Base-by-base conservation (phyloP, 1,140 invertebrate genomes). In the Drosophila trapezifrons region DNA sequence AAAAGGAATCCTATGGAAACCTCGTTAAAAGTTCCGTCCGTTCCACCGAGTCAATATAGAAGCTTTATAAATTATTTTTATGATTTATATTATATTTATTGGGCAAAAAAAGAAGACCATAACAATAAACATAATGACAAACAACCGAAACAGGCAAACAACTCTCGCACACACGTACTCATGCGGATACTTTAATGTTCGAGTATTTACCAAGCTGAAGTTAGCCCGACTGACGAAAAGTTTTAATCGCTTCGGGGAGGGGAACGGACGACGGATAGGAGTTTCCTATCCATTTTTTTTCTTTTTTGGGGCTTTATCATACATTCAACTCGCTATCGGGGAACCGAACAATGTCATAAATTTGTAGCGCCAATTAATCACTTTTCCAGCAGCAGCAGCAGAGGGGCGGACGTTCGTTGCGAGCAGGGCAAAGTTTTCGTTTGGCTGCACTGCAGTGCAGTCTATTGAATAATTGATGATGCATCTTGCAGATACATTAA, bases 361-460 rank as follows among this genome's bases (percentile, higher is more conserved):
- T 87, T 87, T 89, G 84, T 87, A 84, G 84, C 80, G 84, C 84
- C 84, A 87, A 87, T 87, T 87, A 89, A 87, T 87, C 76, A 84
- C 86, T 87, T 70, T 60, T 49, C 54, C 64, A 45, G 64, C 40
- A 18, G 5, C 20, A 2, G 35, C 43, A 18, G 2, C 1, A 12
- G 15, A 27, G 9, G 22, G 37, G 2, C 8, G 40, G 40, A 10
- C 13, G 27, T 27, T 27, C 27, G n/a, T 25, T 25, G 1, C 27
- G 27, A 18, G 17, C 51, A 59, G 51, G 60, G 73, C 32, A 76
- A 76, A 76, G 40, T 76, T 76, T 66, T 76, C 54, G 47, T 63
- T 77, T 73, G 76, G 56, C 70, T 81, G 79, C 79, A 81, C 66
- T 73, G 66, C 76, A 80, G 64, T 71, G 65, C 52, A 56, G 70